phyloP scores from a whole-genome alignment of 53 echinoderm and acorn worm genomes.

The Hippasteria phrygiana region DNA sequence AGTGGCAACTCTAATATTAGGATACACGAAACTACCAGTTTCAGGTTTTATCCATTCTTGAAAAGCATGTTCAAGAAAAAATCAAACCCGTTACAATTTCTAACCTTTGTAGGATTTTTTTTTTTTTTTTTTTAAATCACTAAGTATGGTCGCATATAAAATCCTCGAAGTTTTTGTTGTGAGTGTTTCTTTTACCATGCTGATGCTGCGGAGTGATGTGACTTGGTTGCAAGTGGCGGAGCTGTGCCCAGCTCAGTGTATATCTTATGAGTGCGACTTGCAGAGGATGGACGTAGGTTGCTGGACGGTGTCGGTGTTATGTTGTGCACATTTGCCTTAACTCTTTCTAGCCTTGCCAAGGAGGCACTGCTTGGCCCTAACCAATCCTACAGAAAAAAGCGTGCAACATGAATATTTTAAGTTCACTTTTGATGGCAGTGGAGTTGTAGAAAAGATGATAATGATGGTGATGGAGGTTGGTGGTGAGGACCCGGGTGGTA shows the following conservation, averaged over 20 bases:
- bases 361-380: constrained; percentile 67
- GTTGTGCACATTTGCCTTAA: constrained; percentile 72
- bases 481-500: too few relatives aligned
- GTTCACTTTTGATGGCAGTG: not conserved
- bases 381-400: constrained; percentile 66
- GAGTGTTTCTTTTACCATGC: constrained; percentile 64
- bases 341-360: constrained; percentile 67
- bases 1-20: too few relatives aligned
- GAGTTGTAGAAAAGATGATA: not conserved
- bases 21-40: too few relatives aligned
- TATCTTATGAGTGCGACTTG: constrained; percentile 24
- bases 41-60: too few relatives aligned
- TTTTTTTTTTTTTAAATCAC: too few relatives aligned
- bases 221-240: constrained; percentile 74
- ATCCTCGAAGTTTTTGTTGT: too few relatives aligned
- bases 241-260: constrained; percentile 81
- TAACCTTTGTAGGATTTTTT: too few relatives aligned
- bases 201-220: constrained; percentile 49
- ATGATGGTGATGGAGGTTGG: not conserved
- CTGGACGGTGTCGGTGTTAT: constrained; percentile 57
- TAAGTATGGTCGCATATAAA: too few relatives aligned
- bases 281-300: constrained; percentile 42
- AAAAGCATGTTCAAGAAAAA: too few relatives aligned
- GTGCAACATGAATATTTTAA: not conserved
- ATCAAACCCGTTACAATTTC: too few relatives aligned